Evolutionary conservation across 1,140 invertebrate genomes (phyloP), one percentile per base, ranked within the genome.

Genomic region (Trachymyrmex cornetzi): DNA sequence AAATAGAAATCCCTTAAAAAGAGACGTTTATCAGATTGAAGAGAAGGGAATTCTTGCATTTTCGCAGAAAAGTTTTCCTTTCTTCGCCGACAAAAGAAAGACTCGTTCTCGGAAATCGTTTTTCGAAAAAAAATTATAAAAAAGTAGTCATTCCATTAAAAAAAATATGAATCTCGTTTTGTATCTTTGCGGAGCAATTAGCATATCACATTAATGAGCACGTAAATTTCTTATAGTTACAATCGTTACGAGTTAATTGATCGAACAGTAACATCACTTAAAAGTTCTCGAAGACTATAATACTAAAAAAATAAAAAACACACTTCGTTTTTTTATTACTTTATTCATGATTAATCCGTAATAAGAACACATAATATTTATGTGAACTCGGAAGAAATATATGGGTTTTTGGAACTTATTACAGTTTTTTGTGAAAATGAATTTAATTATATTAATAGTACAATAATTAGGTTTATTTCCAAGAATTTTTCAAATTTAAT

Each of bases 1-100:
- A 84, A 84, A 84, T 84, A 84, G 80, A 84, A 84, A 84, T 84
- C 57, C 69, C 27, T 84, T 84, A 84, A 84, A 84, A n/a, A 75
- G 69, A 74, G 55, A 61, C 80, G 55, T 84, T 84, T 84, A 84
- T 84, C 69, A 69, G 44, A 84, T 84, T 84, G 80, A 50, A 38
- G 16, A 16, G 57, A 77, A 69, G 67, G 19, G 69, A 84, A 61
- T 75, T 84, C 80, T 84, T 63, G 55, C 69, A 84, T 75, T 61
- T 84, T 61, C 55, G 38, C 38, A 14, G 38, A 74, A 75, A 84
- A 84, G 69, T 84, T 84, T 61, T 59, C 55, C n/a, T 59, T 75
- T 61, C 72, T 75, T 75, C 22, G 27, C 24, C 55, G 24, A 48
- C 24, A 67, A 75, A 75, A 59, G 67, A 48, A 48, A 61, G 80